phyloP scores from a whole-genome alignment of 2,797 vertebrate species.

The Eremophila alpestris region DNA sequence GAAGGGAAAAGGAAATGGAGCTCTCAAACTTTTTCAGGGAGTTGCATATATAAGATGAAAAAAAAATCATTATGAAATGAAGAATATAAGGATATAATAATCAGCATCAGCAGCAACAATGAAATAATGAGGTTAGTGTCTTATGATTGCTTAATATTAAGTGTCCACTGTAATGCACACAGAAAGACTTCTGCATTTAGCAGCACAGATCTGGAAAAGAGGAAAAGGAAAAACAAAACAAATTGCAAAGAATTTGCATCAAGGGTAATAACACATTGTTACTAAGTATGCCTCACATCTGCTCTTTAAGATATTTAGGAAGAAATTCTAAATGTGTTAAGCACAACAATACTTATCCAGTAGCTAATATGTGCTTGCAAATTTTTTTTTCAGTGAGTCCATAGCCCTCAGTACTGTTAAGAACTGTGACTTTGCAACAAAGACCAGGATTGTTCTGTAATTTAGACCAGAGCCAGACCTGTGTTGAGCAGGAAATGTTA shows the following conservation, averaged over 20 bases:
- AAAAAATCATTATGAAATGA: neutral
- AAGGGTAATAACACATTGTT: neutral
- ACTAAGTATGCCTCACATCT: neutral
- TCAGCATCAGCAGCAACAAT: neutral
- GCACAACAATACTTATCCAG: neutral
- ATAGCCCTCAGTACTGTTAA: neutral
- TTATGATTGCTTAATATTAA: neutral
- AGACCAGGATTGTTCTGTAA: neutral
- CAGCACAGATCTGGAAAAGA: neutral
- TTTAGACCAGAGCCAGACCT: neutral
- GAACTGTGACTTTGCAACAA: neutral
- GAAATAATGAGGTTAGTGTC: neutral
- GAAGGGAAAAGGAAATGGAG: neutral
- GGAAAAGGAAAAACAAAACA: neutral
- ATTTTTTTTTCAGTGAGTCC: neutral
- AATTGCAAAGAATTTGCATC: neutral
- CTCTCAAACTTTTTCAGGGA: neutral
- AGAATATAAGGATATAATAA: neutral
- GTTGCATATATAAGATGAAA: neutral
- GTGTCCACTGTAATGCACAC: neutral
- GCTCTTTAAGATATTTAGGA: neutral
- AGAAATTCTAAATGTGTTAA: constrained; percentile 5
- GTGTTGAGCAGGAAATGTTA: neutral
- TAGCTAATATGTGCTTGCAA: neutral
- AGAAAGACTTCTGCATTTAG: neutral